Evolutionary conservation across 2,113 vertebrate species (phyloP), one percentile per base, ranked within the genome.

Genomic region (Apus apus): DNA sequence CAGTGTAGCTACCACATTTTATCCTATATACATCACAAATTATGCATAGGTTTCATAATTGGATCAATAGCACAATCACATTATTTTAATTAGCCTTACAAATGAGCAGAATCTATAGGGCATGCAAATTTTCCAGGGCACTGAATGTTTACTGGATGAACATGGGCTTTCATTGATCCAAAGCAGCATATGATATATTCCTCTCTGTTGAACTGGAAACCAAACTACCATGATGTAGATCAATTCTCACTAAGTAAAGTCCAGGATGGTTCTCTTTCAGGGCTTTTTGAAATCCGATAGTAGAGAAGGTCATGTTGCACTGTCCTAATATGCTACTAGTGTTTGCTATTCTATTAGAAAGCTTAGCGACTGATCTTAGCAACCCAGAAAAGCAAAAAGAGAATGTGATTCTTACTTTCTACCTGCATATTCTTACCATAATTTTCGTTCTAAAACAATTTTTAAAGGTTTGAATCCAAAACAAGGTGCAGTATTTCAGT

Each of bases 231-330:
- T 87, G 94, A 92, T 90, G 90, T 76, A 53, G 66, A 98, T 98
- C 88, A 94, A 98, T 98, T 90, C 71, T 87, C 85, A 87, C 93
- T 97, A 93, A 97, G 91, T 92, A 87, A 90, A 92, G 93, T 88
- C 84, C 73, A 36, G 95, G 93, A 11, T 78, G 67, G 76, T 91
- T 95, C 84, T 94, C 66, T 97, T 96, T 93, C 93, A 60, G 96
- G 97, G 94, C 96, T 96, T 93, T 91, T 96, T 79, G 89, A 97
- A 97, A 94, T 96, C 81, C 46, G 27, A 91, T 90, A 93, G 51
- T 30, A 90, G 89, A 96, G 96, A 97, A 98, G 97, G 98, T 98
- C 98, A 94, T 13, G 45, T 38, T 93, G 68, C 97, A 71, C 88
- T 92, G 60, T 95, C 82, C 93, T 95, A 70, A 46, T 43, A 43